Evolutionary conservation across 2,888 invertebrate genomes (phyloP), one percentile per base, ranked within the genome.

Genomic region (Brachycybe producta): DNA sequence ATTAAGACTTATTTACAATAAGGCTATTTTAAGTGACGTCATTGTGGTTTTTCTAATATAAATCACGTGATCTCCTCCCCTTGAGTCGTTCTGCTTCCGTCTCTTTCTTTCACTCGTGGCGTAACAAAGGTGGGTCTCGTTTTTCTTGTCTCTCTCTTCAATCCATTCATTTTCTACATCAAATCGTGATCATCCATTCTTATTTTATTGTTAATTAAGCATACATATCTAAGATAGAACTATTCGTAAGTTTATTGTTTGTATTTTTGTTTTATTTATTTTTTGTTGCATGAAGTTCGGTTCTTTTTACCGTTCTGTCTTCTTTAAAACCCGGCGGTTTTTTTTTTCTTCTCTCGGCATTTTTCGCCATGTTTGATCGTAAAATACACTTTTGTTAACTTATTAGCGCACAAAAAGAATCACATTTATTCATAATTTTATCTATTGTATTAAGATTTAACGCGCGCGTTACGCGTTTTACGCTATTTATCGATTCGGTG

Each of bases 21-120:
- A n/a, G 5, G 41, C 8, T 8, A 19, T n/a, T 15, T 8, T 24
- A 8, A n/a, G 50, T 60, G 60, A 60, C 58, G 58, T 59, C 58
- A 60, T 56, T 60, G 50, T n/a, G 46, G 50, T 28, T 21, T 38
- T 8, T 27, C 27, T 51, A 57, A 58, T 60, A 60, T 58, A 60
- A 57, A 55, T 57, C 59, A 59, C 59, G 59, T 60, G 61, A 61
- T 57, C 46, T 26, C 24, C 36, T n/a, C n/a, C n/a, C n/a, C 5
- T 8, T 7, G 7, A 32, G n/a, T 11, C 32, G n/a, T 32, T 32
- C 32, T 17, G 23, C 32, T 15, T 15, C 36, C 36, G 38, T 44
- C 53, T 53, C 52, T 53, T n/a, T n/a, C n/a, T n/a, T 53, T 53
- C 46, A 47, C 47, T 49, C 53, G 53, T 53, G 53, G 51, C 53